Base-by-base conservation (phyloP, 2,113 vertebrate species). In the Clarias gariepinus region DNA sequence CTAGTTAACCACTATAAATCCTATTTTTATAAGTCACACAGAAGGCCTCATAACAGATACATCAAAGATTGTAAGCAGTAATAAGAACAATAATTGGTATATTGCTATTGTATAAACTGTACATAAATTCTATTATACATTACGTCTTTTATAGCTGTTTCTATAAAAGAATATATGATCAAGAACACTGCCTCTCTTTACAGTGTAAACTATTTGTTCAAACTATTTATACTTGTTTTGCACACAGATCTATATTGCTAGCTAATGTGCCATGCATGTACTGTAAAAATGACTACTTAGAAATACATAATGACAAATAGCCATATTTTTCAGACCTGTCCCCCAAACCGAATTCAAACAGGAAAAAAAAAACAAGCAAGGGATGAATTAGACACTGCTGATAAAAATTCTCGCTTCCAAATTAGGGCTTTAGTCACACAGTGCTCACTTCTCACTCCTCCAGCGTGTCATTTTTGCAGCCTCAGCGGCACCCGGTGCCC, bases 381-480 rank as follows among this genome's bases (percentile, higher is more conserved):
- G 93, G 90, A 94, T 94, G 91, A 95, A 95, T 93, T 93, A 93
- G 90, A 92, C 91, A 91, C 90, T 88, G 92, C 93, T 91, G 90
- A 89, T 92, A 91, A 92, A 94, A 94, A 94, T 90, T 91, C 89
- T 91, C 88, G 91, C 91, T 93, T 61, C 86, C 63, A 88, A 89
- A 89, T 90, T 87, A 90, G 58, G 80, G 74, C 64, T 57, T 53
- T 47, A 52, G 64, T 41, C 91, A 91, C 89, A 88, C 64, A 91
- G 89, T 90, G 92, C 87, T 89, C 25, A 81, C 83, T 86, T 82
- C 68, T 84, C 57, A 60, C 79, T 84, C 85, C 84, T 87, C 86
- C 76, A 77, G 18, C 36, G 25, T 36, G 58, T 61, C 74, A 77
- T 87, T 77, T 47, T 64, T 81, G 53, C 85, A 86, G 55, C 68